phyloP scores from a whole-genome alignment of 2,113 vertebrate species.

The Rhinopomastus cyanomelas region DNA sequence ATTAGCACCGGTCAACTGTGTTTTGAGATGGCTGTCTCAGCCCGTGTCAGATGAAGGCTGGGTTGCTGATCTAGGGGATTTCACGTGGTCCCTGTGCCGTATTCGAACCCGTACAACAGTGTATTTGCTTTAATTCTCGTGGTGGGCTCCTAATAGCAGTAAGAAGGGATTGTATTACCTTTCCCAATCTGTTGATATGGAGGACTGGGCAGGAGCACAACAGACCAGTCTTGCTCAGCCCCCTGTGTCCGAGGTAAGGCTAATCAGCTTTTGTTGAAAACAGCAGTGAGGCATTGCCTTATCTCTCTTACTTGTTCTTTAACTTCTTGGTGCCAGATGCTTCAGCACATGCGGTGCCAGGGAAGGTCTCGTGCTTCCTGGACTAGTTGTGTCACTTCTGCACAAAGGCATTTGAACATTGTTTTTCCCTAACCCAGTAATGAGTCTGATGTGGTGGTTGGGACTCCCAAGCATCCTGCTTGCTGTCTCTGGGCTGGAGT shows the following conservation, averaged over 20 bases:
- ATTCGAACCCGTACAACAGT: not conserved
- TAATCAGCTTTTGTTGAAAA: slow-evolving; percentile 30
- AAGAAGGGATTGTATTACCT: not conserved
- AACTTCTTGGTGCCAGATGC: slow-evolving; percentile 3
- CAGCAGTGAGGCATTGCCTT: not conserved
- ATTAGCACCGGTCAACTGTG: slow-evolving; percentile 21
- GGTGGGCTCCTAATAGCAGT: not conserved
- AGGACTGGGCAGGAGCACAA: not conserved
- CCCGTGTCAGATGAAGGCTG: not conserved
- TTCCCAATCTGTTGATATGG: not conserved
- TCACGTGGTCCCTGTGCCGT: not conserved
- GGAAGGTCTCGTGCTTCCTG: not conserved
- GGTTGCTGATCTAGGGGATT: not conserved
- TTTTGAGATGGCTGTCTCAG: slow-evolving; percentile 13
- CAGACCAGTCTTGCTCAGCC: not conserved
- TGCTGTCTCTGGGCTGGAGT: not conserved
- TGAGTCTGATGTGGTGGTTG: not conserved
- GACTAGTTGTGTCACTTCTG: not conserved
- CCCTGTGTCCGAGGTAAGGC: not conserved
- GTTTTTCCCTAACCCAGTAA: not conserved
- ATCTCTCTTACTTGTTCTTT: not conserved
- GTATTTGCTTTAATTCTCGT: not conserved
- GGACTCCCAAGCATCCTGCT: not conserved
- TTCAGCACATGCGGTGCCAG: not conserved
- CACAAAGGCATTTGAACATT: not conserved